Evolutionary conservation across 2,113 vertebrate genomes (phyloP).

Genomic region (Oxyura jamaicensis): DNA sequence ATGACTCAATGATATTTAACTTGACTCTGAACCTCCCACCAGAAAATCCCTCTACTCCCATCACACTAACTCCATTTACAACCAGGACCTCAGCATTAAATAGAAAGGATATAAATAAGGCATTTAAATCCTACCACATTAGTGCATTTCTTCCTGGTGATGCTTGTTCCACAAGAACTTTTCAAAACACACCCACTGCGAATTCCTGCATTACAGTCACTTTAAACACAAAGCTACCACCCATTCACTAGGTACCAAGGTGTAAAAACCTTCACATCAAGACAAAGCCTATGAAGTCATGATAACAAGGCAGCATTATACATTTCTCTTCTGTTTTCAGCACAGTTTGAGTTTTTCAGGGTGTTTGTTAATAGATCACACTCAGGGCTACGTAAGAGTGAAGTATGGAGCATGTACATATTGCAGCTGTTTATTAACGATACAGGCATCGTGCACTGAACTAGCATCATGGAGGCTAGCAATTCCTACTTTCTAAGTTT

Average conservation of each 20-base stretch:
- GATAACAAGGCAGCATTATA: neutral
- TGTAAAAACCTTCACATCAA: neutral
- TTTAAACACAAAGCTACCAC: neutral
- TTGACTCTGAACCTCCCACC: neutral
- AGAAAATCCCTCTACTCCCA: neutral
- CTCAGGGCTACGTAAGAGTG: neutral
- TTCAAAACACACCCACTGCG: neutral
- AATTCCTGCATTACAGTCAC: neutral
- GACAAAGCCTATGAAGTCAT: neutral
- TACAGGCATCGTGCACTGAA: neutral
- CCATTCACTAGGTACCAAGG: neutral
- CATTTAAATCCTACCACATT: neutral
- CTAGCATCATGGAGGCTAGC: neutral
- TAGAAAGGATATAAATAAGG: neutral
- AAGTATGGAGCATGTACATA: neutral
- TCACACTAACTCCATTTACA: neutral
- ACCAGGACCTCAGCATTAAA: neutral
- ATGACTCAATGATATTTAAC: neutral
- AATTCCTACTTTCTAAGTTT: neutral
- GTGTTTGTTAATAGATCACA: neutral
- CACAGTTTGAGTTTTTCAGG: neutral
- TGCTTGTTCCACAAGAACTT: neutral
- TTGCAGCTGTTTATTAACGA: neutral
- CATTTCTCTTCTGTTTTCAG: neutral
- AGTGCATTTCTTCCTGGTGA: neutral